Evolutionary conservation across 2,797 vertebrate species (phyloP).

Genomic region (Argyrosomus regius): DNA sequence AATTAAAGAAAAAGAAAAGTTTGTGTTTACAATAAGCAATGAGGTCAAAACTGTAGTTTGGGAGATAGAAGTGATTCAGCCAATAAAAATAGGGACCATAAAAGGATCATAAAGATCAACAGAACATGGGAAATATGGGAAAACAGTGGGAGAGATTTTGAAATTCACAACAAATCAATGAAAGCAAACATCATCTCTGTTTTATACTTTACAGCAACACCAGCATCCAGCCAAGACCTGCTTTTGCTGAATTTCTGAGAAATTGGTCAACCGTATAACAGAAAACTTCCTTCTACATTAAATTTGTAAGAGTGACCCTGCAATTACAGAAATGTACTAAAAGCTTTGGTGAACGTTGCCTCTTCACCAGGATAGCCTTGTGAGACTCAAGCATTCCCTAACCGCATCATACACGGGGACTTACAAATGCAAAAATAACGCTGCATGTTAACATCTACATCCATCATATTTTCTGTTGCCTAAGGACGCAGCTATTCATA

Average conservation of each 20-base stretch:
- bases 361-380: constrained; percentile 9
- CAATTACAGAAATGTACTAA: constrained; percentile 43
- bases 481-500: background rate
- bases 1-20: background rate
- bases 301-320: constrained; percentile 46
- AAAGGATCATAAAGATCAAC: constrained; percentile 27
- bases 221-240: constrained; percentile 11
- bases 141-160: background rate
- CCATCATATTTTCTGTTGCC: constrained; percentile 9
- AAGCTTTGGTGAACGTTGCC: constrained; percentile 35
- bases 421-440: background rate
- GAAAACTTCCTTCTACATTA: constrained; percentile 48
- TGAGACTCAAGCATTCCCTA: constrained; percentile 11
- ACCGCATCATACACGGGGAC: background rate
- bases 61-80: constrained; percentile 8
- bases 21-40: background rate
- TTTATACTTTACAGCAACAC: background rate
- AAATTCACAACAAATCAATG: background rate
- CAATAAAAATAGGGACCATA: constrained; percentile 14
- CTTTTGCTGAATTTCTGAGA: constrained; percentile 32
- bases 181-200: background rate
- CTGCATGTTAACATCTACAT: constrained; percentile 3
- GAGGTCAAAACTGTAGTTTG: constrained; percentile 4
- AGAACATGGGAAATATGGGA: constrained; percentile 9
- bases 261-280: constrained; percentile 35